These are phyloP conservation scores for Cyrtodaria siliqua DNA, from an alignment of 2,888 invertebrate species.

Conservation along the genomic window DNA sequence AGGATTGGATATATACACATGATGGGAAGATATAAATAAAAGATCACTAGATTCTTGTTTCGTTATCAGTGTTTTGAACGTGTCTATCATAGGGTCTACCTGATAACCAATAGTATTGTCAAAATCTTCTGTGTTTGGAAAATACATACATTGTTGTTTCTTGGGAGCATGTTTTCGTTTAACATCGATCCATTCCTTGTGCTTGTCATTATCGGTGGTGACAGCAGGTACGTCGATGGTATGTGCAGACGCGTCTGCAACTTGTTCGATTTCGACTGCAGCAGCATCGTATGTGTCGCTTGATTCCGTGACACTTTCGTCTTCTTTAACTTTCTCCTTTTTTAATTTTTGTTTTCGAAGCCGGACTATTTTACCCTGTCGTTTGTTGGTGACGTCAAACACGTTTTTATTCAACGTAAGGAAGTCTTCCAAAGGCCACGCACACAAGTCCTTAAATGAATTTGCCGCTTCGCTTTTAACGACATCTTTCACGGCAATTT, in stretches of 20 bases:
- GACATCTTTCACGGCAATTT: not conserved
- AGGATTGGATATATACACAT: slow-evolving; percentile 33
- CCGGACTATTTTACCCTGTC: not conserved
- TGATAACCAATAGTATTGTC: not conserved
- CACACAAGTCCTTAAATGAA: not conserved
- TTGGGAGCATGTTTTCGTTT: not conserved
- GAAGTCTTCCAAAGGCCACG: not conserved
- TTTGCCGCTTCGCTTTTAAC: not conserved
- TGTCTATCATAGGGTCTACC: not conserved
- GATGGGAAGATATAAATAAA: slow-evolving; percentile 30
- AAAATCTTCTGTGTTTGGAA: too few species aligned
- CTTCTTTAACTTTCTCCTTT: too few species aligned
- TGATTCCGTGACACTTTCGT: too few species aligned
- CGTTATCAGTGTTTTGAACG: slow-evolving; percentile 26
- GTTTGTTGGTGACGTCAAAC: not conserved
- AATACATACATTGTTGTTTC: too few species aligned
- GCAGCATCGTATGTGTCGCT: too few species aligned
- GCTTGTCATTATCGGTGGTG: not conserved
- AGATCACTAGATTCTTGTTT: slow-evolving; percentile 24
- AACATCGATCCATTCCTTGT: not conserved
- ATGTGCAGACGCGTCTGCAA: too few species aligned
- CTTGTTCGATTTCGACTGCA: too few species aligned
- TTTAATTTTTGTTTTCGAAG: too few species aligned
- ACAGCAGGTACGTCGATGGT: too few species aligned
- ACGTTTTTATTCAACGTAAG: not conserved